Percentiles rank a stretch among this genome's conserved stretches.
Evolutionary conservation across 2,113 vertebrate species (phyloP).

Genomic region (Hippocampus mohnikei): DNA sequence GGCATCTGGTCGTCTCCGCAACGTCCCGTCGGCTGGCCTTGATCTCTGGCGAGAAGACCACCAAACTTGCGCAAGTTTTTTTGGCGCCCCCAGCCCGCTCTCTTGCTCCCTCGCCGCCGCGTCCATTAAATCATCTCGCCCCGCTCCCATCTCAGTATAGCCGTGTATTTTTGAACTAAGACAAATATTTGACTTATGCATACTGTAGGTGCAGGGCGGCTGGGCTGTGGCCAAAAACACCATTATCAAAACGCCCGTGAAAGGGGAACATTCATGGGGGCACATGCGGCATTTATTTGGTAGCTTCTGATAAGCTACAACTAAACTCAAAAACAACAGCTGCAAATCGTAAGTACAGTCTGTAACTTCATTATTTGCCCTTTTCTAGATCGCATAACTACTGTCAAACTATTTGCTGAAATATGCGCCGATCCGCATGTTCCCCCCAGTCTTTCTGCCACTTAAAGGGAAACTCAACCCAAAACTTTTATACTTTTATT

Average conservation of each 20-base stretch:
- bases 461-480: too few species aligned
- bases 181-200: conserved; percentile 12
- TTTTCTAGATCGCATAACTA: not conserved
- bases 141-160: conserved; percentile 11
- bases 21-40: not conserved
- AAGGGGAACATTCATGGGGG: conserved; percentile 9
- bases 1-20: conserved; percentile 5
- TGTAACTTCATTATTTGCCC: not conserved
- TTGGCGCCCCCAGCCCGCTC: not conserved
- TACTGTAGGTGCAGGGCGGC: conserved; percentile 8
- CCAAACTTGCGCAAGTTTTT: not conserved
- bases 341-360: not conserved
- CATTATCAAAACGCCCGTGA: conserved; percentile 11
- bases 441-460: not conserved
- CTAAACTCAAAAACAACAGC: not conserved
- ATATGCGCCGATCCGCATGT: not conserved
- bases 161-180: conserved; percentile 11
- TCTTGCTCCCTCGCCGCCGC: not conserved
- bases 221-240: conserved; percentile 7
- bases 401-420: not conserved
- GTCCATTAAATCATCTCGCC: conserved; percentile 9
- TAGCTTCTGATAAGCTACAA: conserved; percentile 1
- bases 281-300: conserved; percentile 1
- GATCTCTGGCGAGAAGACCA: conserved; percentile 8
- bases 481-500: too few species aligned